Evolutionary conservation across 2,797 vertebrate genomes (phyloP).

Genomic region (Alca torda): DNA sequence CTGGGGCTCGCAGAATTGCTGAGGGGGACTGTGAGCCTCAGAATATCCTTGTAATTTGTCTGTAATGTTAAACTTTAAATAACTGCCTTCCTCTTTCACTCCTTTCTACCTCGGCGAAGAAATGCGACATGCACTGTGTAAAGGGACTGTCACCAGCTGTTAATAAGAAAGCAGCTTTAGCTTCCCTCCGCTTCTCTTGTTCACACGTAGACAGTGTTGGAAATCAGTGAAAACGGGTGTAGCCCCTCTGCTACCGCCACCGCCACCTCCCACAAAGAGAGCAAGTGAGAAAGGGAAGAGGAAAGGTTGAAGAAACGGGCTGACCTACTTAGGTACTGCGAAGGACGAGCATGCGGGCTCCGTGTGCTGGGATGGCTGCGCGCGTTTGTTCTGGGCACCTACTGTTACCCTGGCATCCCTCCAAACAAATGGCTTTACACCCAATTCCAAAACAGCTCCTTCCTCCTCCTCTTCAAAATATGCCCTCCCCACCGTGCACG

Average conservation of each 20-base stretch:
- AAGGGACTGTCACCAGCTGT: constrained; percentile 75
- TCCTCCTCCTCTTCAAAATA: constrained; percentile 74
- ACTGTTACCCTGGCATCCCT: constrained; percentile 68
- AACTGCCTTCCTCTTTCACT: constrained; percentile 56
- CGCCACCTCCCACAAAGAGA: constrained; percentile 70
- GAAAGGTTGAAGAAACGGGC: constrained; percentile 69
- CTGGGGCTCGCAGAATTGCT: constrained; percentile 9
- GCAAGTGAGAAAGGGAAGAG: constrained; percentile 71
- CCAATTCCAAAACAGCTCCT: constrained; percentile 73
- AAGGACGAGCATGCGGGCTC: constrained; percentile 68
- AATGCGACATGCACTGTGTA: constrained; percentile 66
- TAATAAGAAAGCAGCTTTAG: constrained; percentile 75
- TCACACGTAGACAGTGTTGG: constrained; percentile 62
- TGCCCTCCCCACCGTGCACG: constrained; percentile 57
- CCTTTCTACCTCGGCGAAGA: constrained; percentile 65
- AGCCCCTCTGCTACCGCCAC: constrained; percentile 68
- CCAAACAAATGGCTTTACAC: constrained; percentile 73
- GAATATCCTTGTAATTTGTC: constrained; percentile 64
- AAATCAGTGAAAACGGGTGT: constrained; percentile 72
- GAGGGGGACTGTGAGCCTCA: constrained; percentile 56
- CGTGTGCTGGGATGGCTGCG: constrained; percentile 56
- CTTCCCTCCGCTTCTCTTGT: constrained; percentile 56
- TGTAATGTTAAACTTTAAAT: constrained; percentile 67
- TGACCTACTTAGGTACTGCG: constrained; percentile 72
- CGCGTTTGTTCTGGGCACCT: constrained; percentile 70